These are phyloP conservation scores for Nomada fabriciana DNA, from an alignment of 2,888 invertebrate species.

Conservation along the genomic window DNA sequence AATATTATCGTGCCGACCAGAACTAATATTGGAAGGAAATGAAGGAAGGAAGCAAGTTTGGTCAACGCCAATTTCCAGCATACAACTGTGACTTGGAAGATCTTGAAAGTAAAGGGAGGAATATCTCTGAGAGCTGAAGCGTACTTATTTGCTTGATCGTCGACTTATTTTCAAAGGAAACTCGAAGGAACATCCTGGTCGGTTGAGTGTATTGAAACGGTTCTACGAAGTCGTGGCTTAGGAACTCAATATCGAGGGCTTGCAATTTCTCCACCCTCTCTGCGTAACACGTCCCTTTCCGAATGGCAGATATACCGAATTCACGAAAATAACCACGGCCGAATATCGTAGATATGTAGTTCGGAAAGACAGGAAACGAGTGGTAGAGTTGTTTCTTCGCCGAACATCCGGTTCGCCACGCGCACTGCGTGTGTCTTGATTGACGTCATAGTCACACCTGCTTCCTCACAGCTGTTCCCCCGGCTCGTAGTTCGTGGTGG, in stretches of 20 bases:
- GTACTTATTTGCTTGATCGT: conserved; percentile 26
- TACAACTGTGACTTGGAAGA: neutral
- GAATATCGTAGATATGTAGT: conserved; percentile 6
- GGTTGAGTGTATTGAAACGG: conserved; percentile 25
- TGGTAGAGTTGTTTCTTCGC: conserved; percentile 56
- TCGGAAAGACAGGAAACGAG: conserved; percentile 41
- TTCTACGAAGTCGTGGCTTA: conserved; percentile 66
- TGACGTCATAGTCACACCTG: conserved; percentile 83
- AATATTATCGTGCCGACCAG: too few species aligned
- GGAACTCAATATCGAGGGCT: conserved; percentile 75
- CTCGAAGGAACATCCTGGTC: conserved; percentile 13
- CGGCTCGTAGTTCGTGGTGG: conserved; percentile 73
- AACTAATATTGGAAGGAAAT: too few species aligned
- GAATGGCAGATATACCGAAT: conserved; percentile 37
- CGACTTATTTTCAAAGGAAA: conserved; percentile 27
- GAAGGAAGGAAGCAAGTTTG: too few species aligned
- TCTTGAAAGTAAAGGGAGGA: neutral
- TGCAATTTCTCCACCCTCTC: conserved; percentile 35
- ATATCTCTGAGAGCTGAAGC: conserved; percentile 5
- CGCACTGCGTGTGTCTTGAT: conserved; percentile 79
- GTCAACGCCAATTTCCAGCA: too few species aligned
- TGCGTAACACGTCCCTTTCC: conserved; percentile 22
- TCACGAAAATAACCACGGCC: too few species aligned
- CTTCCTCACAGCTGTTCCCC: conserved; percentile 84
- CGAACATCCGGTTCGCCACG: conserved; percentile 79